Evolutionary conservation across 2,888 invertebrate species (phyloP).

Genomic region (Macrophya alboannulata): DNA sequence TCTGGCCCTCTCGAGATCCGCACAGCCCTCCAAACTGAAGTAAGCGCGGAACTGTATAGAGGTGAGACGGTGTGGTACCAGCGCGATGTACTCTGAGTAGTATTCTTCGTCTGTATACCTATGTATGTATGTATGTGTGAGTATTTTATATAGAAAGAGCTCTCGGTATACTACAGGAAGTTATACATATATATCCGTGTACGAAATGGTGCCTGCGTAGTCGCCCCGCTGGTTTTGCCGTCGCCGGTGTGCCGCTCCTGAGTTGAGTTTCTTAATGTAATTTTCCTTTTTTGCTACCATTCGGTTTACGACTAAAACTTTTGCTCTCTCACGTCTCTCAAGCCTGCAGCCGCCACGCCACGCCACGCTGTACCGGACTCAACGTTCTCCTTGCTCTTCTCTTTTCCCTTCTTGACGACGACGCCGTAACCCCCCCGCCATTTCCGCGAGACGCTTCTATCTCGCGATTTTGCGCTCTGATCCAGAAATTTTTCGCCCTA

Average conservation of each 20-base stretch:
- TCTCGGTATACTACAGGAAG: background rate
- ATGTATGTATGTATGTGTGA: background rate
- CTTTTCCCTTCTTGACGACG: constrained; percentile 54
- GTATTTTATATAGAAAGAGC: background rate
- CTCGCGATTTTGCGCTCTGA: constrained; percentile 53
- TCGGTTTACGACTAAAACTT: constrained; percentile 77
- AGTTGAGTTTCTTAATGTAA: constrained; percentile 77
- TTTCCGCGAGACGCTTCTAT: constrained; percentile 30
- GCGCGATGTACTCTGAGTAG: background rate
- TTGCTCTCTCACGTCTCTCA: constrained; percentile 62
- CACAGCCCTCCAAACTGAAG: constrained; percentile 48
- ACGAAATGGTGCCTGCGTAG: constrained; percentile 9
- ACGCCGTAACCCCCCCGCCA: constrained; percentile 55
- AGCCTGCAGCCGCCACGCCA: constrained; percentile 53
- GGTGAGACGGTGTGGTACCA: constrained; percentile 23
- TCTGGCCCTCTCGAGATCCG: constrained; percentile 58
- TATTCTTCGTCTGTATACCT: background rate
- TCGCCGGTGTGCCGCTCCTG: constrained; percentile 6
- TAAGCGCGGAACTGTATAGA: constrained; percentile 16
- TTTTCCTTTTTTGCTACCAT: constrained; percentile 75
- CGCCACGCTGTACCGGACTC: constrained; percentile 4
- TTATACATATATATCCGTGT: constrained; percentile 2
- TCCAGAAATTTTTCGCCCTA: constrained; percentile 35
- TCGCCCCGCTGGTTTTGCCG: background rate
- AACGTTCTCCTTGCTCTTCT: constrained; percentile 55